Evolutionary conservation across 1,140 invertebrate genomes (phyloP), one percentile per base, ranked within the genome.

Genomic region (Cryptotermes secundus): DNA sequence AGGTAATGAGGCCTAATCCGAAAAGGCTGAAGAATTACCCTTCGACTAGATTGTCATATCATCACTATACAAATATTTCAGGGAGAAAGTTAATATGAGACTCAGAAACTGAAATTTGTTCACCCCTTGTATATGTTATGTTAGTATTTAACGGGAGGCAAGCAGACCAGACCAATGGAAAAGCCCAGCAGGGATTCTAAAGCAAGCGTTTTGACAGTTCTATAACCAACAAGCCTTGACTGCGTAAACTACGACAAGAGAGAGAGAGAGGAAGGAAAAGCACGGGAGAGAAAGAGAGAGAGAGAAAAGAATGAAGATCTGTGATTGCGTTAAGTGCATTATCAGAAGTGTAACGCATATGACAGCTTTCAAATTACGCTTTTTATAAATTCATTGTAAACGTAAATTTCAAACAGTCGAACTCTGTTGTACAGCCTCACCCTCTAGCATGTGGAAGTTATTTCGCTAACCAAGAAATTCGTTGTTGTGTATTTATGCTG

Each of bases 121-220:
- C 59, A 72, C 59, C 59, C 59, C 59, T 72, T 72, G 59, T 72
- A 72, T 72, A 72, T 72, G 59, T 72, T 72, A 72, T 72, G 59
- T 72, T 72, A 72, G 59, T 31, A 72, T 72, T 72, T 72, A 72
- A 72, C 59, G 59, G 59, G 26, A 72, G 59, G 59, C 26, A 72
- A 72, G 59, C 59, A 72, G 59, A 72, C 59, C 59, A 72, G 59
- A 72, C 59, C 59, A 72, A 72, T 72, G 59, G 59, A 31, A 72
- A 72, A 72, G 59, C 59, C 59, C 59, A 31, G 59, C 59, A 72
- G 26, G 59, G 59, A 72, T 72, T 72, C 59, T 72, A 72, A 72
- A 72, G 59, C 59, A 72, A 72, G 59, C 59, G 31, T 72, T 72
- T 72, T 72, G 59, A 72, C 59, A 72, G 59, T 72, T 72, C 59